Base-by-base conservation (phyloP, 2,888 invertebrate species). In the Protophormia terraenovae region DNA sequence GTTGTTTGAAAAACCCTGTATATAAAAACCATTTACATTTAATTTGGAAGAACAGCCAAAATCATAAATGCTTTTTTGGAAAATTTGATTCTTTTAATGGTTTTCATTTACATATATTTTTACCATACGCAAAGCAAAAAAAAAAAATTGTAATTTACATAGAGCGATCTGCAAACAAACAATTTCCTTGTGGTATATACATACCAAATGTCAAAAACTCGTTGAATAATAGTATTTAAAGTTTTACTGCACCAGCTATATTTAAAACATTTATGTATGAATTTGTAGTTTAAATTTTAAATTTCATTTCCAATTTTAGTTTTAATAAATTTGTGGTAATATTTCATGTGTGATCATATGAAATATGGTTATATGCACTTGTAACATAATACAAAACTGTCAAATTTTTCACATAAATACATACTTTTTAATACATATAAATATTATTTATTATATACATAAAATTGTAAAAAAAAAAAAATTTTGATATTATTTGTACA, bases 361-460 rank as follows among this genome's bases (percentile, higher is more conserved):
- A 62, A 64, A 79, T 79, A 79, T 79, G 16, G 24, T 55, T 55
- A 10, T 24, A 60, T 69, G 58, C 32, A 69, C n/a, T 47, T 38
- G 14, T 45, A 58, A n/a, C 22, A 53, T 41, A 64, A 67, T 45
- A 32, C 16, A 41, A 29, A 62, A 71, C 50, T 53, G 53, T 62
- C 64, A 72, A 32, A 72, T 29, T 32, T 45, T 77, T 12, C 45
- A 50, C 16, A n/a, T n/a, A n/a, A n/a, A n/a, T n/a, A n/a, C n/a
- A n/a, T n/a, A n/a, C n/a, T n/a, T n/a, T n/a, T n/a, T n/a, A n/a
- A n/a, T n/a, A n/a, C n/a, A n/a, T n/a, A n/a, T n/a, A n/a, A n/a
- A n/a, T n/a, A n/a, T n/a, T n/a, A n/a, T n/a, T n/a, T n/a, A n/a
- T n/a, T n/a, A n/a, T n/a, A n/a, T n/a, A n/a, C n/a, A n/a, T n/a